Evolutionary conservation across 2,888 invertebrate genomes (phyloP), one percentile per base, ranked within the genome.

Genomic region (Lordiphosa andalusiaca): DNA sequence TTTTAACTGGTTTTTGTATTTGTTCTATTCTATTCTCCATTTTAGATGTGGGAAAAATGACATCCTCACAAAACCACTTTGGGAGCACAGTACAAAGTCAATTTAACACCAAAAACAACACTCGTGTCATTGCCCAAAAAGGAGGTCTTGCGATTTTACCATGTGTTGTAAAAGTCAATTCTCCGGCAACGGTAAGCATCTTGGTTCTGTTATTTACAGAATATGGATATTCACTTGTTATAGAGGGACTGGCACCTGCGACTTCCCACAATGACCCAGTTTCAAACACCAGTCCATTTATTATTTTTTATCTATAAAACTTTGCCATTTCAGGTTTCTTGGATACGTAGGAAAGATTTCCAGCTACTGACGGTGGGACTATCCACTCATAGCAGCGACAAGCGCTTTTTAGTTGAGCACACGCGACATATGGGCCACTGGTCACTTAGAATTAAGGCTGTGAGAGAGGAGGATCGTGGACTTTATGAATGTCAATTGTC

Each of bases 401-500:
- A 92, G 70, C 89, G 93, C 48, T 93, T 93, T 88, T 90, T 92
- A 85, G 92, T 93, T 46, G 92, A 92, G 71, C 92, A 92, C 83
- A 91, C 91, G 30, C 89, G 91, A 21, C 92, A 92, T 85, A 90
- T 91, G 86, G 91, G 92, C 63, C 91, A 91, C 71, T 92, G 91
- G 91, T 91, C 91, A 23, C 86, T 92, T 66, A 81, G 89, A 59
- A 90, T 90, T 53, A 90, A 90, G 69, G 88, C 89, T 47, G 89
- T 89, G n/a, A 80, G 85, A 23, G 89, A 90, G 50, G 89, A 89
- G 36, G 90, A 90, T 67, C 85, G 87, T 48, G 90, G 89, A 47
- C 87, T 92, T 54, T 93, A 93, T 85, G 92, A 93, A 88, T 93
- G 93, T 87, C 93, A 93, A 90, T 91, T 93, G 73, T 92, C 93